Evolutionary conservation across 2,113 vertebrate species (phyloP).

Genomic region (Regulus satrapa): DNA sequence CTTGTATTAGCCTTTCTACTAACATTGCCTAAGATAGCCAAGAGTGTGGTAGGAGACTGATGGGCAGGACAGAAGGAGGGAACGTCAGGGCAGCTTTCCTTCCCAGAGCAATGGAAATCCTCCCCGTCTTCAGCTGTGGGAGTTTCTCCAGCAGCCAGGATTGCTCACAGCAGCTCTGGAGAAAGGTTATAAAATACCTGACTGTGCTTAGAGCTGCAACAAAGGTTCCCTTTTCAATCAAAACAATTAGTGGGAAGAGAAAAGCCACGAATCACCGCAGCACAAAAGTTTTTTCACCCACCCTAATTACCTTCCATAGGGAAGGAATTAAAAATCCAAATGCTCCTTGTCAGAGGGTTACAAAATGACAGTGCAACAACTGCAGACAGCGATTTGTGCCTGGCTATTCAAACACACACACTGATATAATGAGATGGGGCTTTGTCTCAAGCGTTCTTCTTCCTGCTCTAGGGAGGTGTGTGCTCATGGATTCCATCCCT

Average conservation of each 20-base stretch:
- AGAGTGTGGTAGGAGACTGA: neutral
- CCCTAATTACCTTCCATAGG: neutral
- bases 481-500: neutral
- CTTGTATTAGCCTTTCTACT: neutral
- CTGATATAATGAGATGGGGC: neutral
- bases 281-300: neutral
- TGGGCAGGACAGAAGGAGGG: neutral
- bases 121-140: rapidly evolving
- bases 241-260: neutral
- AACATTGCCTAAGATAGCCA: neutral
- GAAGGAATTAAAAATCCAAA: neutral
- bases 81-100: neutral
- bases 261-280: neutral
- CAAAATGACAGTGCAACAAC: neutral
- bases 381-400: neutral
- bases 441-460: neutral
- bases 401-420: neutral
- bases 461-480: neutral
- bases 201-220: neutral
- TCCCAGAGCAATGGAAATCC: rapidly evolving
- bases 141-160: neutral
- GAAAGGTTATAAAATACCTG: neutral
- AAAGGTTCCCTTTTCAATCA: neutral
- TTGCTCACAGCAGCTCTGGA: neutral
- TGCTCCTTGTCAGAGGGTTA: neutral